Percentiles rank a stretch among this genome's conserved stretches.
Conservation (phyloP, 2,113 vertebrate genomes). For the Hemichromis elongatus region DNA sequence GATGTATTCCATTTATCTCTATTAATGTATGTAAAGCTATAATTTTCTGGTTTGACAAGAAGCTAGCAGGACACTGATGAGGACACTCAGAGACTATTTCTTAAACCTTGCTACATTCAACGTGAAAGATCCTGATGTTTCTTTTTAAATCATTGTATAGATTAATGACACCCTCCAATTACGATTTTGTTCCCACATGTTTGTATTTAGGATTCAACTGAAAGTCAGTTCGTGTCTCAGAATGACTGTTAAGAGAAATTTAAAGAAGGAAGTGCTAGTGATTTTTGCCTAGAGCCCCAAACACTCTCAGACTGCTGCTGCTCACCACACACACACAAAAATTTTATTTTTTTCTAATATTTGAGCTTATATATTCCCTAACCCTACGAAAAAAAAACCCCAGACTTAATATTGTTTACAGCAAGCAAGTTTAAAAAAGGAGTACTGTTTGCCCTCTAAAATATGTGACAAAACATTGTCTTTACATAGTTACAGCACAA, state of each 20-base stretch:
- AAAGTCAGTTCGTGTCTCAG: not conserved
- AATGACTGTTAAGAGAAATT: not conserved
- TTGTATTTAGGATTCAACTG: not conserved
- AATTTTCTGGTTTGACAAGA: not conserved
- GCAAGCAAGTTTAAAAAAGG: not conserved
- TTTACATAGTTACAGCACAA: not conserved
- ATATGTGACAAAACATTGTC: not conserved
- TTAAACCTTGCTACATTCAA: not conserved
- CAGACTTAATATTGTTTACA: not conserved
- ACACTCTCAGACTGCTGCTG: not conserved
- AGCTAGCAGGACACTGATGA: not conserved
- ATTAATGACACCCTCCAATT: not conserved
- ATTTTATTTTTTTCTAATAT: fast-evolving
- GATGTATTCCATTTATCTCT: not conserved
- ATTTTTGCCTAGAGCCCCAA: not conserved
- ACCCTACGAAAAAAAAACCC: not conserved
- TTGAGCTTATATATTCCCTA: not conserved
- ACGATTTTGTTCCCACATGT: not conserved
- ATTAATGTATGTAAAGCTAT: no score
- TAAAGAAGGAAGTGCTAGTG: not conserved
- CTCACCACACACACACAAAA: not conserved
- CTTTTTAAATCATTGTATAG: not conserved
- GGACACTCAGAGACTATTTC: not conserved
- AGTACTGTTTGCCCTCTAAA: not conserved
- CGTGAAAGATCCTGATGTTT: not conserved